Percentiles rank a stretch among this genome's conserved stretches.
phyloP scores from a whole-genome alignment of 2,888 invertebrate species.

The Sarcophaga variegata region DNA sequence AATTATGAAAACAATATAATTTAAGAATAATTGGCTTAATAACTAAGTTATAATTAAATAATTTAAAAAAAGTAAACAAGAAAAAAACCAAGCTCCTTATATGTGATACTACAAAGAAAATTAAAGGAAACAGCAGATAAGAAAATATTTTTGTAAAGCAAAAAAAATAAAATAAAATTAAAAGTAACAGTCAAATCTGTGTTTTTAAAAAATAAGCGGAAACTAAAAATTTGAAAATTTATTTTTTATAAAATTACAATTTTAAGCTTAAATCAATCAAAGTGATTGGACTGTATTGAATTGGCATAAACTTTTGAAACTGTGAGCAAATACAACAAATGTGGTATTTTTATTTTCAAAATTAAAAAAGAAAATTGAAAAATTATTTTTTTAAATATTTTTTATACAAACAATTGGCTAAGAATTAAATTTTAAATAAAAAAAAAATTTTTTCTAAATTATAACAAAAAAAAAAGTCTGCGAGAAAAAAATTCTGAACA shows the following conservation, averaged over 20 bases:
- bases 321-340: slow-evolving; percentile 60
- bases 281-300: slow-evolving; percentile 49
- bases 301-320: slow-evolving; percentile 27
- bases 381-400: slow-evolving; percentile 58
- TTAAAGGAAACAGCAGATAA: background rate
- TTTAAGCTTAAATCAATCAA: slow-evolving; percentile 29
- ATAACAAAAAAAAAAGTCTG: background rate
- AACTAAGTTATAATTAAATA: slow-evolving; percentile 13
- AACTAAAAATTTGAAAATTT: slow-evolving; percentile 47
- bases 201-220: slow-evolving; percentile 12
- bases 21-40: slow-evolving; percentile 46
- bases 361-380: slow-evolving; percentile 25
- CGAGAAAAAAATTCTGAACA: background rate
- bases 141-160: slow-evolving; percentile 5
- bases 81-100: slow-evolving; percentile 58
- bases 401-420: slow-evolving; percentile 62
- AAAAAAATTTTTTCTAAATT: slow-evolving; percentile 3
- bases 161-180: slow-evolving; percentile 29
- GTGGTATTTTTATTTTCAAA: slow-evolving; percentile 61
- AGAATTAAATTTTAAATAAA: slow-evolving; percentile 55
- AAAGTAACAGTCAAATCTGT: slow-evolving; percentile 21
- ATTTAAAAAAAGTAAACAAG: background rate
- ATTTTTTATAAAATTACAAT: slow-evolving; percentile 25
- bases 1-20: background rate
- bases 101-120: slow-evolving; percentile 59